Evolutionary conservation across 1,140 invertebrate species (phyloP).

Genomic region (Drosophila nikananu): DNA sequence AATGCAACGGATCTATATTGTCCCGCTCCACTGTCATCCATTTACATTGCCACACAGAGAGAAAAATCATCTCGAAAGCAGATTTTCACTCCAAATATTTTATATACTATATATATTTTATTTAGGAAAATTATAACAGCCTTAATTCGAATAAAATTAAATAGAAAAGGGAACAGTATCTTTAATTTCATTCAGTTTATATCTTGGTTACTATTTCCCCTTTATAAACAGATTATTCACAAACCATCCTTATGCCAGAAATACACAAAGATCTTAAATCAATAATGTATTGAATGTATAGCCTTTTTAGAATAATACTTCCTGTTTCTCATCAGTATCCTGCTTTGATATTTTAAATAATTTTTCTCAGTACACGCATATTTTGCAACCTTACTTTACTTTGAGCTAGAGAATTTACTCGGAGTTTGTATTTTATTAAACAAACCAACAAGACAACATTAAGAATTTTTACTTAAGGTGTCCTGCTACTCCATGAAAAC

Average conservation of each 20-base stretch:
- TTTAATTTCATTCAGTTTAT: neutral
- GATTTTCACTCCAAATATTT: neutral
- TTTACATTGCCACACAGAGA: slow-evolving; percentile 4
- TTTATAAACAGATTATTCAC: neutral
- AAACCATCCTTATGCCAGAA: neutral
- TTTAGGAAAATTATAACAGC: neutral
- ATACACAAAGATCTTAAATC: neutral
- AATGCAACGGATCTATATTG: slow-evolving; percentile 40
- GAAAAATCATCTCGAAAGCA: neutral
- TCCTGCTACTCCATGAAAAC: too few relatives aligned
- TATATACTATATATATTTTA: neutral
- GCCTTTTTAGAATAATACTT: too few relatives aligned
- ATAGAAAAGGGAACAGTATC: neutral
- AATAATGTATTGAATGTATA: neutral
- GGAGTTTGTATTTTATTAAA: neutral
- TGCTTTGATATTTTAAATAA: too few relatives aligned
- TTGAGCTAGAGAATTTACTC: too few relatives aligned
- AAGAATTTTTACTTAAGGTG: too few relatives aligned
- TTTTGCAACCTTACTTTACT: neutral
- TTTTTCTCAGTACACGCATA: neutral
- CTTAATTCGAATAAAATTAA: neutral
- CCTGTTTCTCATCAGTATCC: neutral
- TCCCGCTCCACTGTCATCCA: slow-evolving; percentile 30
- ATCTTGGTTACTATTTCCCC: neutral
- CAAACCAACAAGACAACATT: neutral